Conservation (phyloP, 2,888 invertebrate genomes). For the Orthonevra nobilis region DNA sequence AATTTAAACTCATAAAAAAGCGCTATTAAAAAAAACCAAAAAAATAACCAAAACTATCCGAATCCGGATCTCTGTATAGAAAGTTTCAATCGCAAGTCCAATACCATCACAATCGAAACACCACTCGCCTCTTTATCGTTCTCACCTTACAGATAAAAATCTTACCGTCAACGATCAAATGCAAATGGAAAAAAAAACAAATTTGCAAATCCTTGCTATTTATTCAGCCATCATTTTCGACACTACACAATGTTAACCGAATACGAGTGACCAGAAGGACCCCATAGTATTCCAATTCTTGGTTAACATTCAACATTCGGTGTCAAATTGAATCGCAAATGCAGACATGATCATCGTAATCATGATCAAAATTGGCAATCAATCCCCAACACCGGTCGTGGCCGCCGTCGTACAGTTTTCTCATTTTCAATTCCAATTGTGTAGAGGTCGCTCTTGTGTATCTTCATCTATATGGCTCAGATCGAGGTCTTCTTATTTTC, state of each 20-base stretch:
- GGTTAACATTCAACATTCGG: conserved; percentile 45
- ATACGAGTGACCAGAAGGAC: conserved; percentile 6
- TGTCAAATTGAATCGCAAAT: conserved; percentile 62
- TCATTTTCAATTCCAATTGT: conserved; percentile 52
- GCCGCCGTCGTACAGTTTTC: not conserved
- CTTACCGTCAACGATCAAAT: conserved; percentile 16
- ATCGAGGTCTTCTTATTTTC: conserved; percentile 61
- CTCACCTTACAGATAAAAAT: not conserved
- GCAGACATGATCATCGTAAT: conserved; percentile 62
- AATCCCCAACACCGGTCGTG: conserved; percentile 21
- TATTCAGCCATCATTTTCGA: conserved; percentile 41
- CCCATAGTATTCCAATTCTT: conserved; percentile 49
- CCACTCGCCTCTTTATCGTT: not conserved
- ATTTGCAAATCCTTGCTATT: conserved; percentile 46
- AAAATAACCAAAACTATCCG: too few species aligned
- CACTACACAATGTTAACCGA: too few species aligned
- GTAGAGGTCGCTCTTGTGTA: conserved; percentile 49
- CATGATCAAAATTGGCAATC: conserved; percentile 62
- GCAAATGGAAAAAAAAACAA: conserved; percentile 24
- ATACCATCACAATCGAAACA: too few species aligned
- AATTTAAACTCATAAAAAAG: too few species aligned
- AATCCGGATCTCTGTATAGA: conserved; percentile 15
- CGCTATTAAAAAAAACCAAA: too few species aligned
- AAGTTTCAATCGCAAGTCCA: not conserved
- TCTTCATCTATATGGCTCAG: conserved; percentile 18